Base-by-base conservation (phyloP, 2,113 vertebrate genomes). In the Macquaria australasica region DNA sequence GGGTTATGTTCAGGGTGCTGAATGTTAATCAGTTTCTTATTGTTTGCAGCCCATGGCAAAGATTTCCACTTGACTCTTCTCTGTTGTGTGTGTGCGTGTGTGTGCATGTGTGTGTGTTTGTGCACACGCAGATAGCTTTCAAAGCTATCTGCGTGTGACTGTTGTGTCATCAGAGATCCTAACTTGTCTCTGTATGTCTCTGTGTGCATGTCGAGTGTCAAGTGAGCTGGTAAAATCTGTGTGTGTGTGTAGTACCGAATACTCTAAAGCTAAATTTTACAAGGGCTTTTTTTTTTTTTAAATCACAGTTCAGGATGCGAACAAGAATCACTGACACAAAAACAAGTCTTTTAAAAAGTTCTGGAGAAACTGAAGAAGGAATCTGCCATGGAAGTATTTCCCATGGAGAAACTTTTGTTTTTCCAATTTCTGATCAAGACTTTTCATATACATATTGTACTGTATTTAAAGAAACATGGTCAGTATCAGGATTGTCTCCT, bases 1-100 rank as follows among this genome's bases (percentile, higher is more conserved):
- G 51, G 39, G 58, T 79, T 89, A 84, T n/a, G 79, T 85, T 87
- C 69, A 48, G 84, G 88, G 77, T 69, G 75, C 79, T 83, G 91
- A 90, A 94, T 91, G 86, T 87, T 92, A 92, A 94, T 93, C 89
- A 91, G 88, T 81, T 87, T 90, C 77, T 83, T 91, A 88, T 88
- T 86, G 91, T 93, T 90, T 89, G 73, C 87, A 72, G 87, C 93
- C 86, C 21, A 53, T 91, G 92, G 91, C 88, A 83, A 84, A 89
- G 84, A 87, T 88, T 93, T 89, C 59, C 79, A 79, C 78, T 87
- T 81, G 84, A 87, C 77, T 76, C 75, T 21, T 71, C 43, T 77
- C 64, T 77, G 59, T 16, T 64, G 69, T 55, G 25, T 45, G 8
- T 67, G 41, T n/a, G 48, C 53, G 31, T 51, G 51, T 55, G 70